Evolutionary conservation across 2,113 vertebrate species (phyloP), one percentile per base, ranked within the genome.

Genomic region (Parotia lawesii): DNA sequence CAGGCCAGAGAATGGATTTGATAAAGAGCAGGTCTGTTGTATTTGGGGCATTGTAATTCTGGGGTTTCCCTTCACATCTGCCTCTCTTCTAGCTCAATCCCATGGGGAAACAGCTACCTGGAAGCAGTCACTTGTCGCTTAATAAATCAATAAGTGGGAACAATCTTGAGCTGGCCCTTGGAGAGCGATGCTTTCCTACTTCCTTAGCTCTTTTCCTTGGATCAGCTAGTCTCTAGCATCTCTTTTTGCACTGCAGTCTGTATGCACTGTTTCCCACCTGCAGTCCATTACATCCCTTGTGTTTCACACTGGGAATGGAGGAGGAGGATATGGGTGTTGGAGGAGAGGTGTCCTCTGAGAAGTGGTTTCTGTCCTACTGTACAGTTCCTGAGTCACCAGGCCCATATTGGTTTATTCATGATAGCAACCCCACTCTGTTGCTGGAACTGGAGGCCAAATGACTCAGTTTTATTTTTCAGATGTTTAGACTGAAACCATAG

Each of bases 381-480:
- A 6, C 35, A 28, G 45, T 76, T 76, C 62, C 66, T n/a, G 71
- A 91, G 50, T 74, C 58, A 27, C 35, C 28, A 35, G 40, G 53
- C 48, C 60, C 22, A 0, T 69, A 24, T 38, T 2, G 2, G 8
- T 70, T 83, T 62, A 58, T 42, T 62, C 44, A 56, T 4, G 4
- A n/a, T 37, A 71, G 76, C n/a, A 35, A 4, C 44, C 10, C 0
- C 27, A 78, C 70, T 71, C 57, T 91, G 24, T 82, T 54, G 80
- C 78, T 88, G 69, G 69, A 77, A 37, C 72, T 93, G 90, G 79
- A 90, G 94, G 87, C 24, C 91, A 82, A 4, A 73, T 74, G 21
- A 76, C 62, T 94, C 54, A 54, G 84, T 94, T 89, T 87, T 69
- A 76, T 76, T 79, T 96, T 83, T 76, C 67, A 87, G 81, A 62